Percentiles rank a stretch among this genome's conserved stretches.
Conservation (phyloP, 1,140 invertebrate species). For the Saccostrea echinata region DNA sequence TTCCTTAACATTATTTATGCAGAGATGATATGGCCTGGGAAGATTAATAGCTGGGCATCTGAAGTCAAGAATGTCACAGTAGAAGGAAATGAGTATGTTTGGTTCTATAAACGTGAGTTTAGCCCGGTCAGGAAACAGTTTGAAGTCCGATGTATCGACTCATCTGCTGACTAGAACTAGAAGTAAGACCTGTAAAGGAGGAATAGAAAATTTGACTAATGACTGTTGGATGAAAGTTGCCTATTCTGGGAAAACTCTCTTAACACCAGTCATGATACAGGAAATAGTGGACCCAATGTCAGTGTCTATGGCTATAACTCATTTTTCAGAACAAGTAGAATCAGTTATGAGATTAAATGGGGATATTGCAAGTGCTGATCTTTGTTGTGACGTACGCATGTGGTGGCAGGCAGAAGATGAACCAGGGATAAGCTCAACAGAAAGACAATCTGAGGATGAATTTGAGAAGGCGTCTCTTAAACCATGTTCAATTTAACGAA, state of each 20-base stretch:
- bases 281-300: conserved; percentile 56
- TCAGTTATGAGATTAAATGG: conserved; percentile 48
- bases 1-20: conserved; percentile 9
- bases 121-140: conserved; percentile 32
- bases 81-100: neutral
- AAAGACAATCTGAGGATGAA: conserved; percentile 2
- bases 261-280: conserved; percentile 49
- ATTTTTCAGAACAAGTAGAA: conserved; percentile 52
- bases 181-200: conserved; percentile 52
- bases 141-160: conserved; percentile 57
- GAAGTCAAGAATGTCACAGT: neutral
- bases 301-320: conserved; percentile 45
- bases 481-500: conserved; percentile 13
- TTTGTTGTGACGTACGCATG: conserved; percentile 51
- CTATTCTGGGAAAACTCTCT: conserved; percentile 37
- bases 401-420: conserved; percentile 57
- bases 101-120: neutral
- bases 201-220: conserved; percentile 53
- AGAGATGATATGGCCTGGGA: conserved; percentile 20
- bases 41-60: conserved; percentile 15
- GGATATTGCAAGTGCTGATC: conserved; percentile 39
- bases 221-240: conserved; percentile 41
- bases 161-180: conserved; percentile 52
- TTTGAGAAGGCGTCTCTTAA: conserved; percentile 22
- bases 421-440: neutral